Evolutionary conservation across 1,140 invertebrate genomes (phyloP), one percentile per base, ranked within the genome.

Genomic region (Zaprionus ghesquierei): DNA sequence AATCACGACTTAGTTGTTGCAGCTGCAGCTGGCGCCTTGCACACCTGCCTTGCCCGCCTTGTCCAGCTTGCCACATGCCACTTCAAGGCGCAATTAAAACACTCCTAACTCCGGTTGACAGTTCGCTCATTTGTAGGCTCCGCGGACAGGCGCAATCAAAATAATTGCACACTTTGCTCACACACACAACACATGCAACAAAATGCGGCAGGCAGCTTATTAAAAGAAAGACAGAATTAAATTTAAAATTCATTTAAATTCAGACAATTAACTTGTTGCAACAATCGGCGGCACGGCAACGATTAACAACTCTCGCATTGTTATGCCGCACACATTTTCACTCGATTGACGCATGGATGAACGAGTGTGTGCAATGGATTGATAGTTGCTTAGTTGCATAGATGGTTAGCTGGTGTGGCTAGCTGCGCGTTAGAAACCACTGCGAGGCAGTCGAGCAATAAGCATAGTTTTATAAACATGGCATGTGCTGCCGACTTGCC

Each of bases 131-230:
- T 15, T 54, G 51, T 20, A 12, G 41, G 35, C 35, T 15, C 35
- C 18, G 41, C 18, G 8, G 41, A 46, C 41, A 46, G 41, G 68
- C 15, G 54, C 29, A 55, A 77, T 78, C 55, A 76, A 61, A 70
- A 79, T 76, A 84, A 84, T 84, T 70, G 73, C 58, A 74, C 69
- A 84, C 79, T 80, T 76, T 84, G 29, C 41, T n/a, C n/a, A n/a
- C n/a, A n/a, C n/a, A n/a, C 60, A 31, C 20, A 10, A 25, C 20
- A 10, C 5, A 18, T 9, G 44, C 56, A 44, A 49, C 46, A 44
- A 58, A 18, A 35, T 13, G 44, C 12, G 13, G 50, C 53, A 27
- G 6, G 20, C 22, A 8, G 41, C 41, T 46, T 46, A 46, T 46
- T 46, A 46, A 46, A 15, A 31, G 15, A 6, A 8, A 41, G n/a